phyloP scores from a whole-genome alignment of 2,797 vertebrate species.

The Pangasius sanitwongsei region DNA sequence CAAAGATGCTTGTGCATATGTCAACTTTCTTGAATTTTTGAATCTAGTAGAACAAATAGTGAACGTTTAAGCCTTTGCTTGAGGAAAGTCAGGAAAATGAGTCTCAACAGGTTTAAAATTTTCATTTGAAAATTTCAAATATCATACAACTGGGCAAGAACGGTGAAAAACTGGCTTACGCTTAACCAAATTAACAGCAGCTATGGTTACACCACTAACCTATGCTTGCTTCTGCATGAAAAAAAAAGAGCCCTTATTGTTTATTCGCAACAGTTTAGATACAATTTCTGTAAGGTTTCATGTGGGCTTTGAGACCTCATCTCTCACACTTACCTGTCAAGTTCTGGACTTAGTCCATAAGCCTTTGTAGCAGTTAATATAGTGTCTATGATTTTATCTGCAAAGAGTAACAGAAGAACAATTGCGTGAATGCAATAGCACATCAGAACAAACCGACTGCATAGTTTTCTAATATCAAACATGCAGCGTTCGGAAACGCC shows the following conservation, averaged over 20 bases:
- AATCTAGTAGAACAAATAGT: not conserved
- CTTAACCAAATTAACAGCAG: not conserved
- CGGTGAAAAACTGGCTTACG: not conserved
- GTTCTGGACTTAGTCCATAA: conserved; percentile 64
- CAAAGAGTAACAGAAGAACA: conserved; percentile 35
- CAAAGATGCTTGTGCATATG: not conserved
- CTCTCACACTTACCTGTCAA: conserved; percentile 63
- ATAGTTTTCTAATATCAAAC: conserved; percentile 51
- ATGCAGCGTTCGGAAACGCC: conserved; percentile 64
- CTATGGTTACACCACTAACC: not conserved
- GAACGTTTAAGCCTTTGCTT: not conserved
- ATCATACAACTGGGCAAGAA: not conserved
- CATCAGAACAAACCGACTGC: not conserved
- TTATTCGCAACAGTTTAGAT: not conserved
- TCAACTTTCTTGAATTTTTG: not conserved
- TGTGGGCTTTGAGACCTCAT: not conserved
- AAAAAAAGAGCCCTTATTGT: not conserved
- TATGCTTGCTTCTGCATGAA: not conserved
- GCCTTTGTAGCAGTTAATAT: conserved; percentile 65
- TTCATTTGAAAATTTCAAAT: not conserved
- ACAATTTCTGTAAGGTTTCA: not conserved
- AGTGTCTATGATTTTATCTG: conserved; percentile 69
- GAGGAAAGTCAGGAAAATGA: not conserved
- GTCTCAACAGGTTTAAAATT: not conserved
- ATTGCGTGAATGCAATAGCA: not conserved